These are phyloP conservation scores for Hanleya hanleyi DNA, from an alignment of 2,888 invertebrate species.

Conservation along the genomic window DNA sequence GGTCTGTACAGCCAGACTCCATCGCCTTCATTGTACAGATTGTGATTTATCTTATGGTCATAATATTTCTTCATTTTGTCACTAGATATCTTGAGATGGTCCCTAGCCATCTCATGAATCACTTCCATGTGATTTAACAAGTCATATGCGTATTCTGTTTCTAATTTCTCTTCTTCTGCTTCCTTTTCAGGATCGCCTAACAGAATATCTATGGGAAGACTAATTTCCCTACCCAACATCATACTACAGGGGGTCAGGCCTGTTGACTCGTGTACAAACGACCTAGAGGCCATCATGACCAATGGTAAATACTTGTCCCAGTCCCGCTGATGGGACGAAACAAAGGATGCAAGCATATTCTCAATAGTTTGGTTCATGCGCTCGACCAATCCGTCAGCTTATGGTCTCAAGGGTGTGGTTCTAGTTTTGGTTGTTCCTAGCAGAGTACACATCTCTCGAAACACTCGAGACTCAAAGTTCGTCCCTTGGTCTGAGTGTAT, in stretches of 20 bases:
- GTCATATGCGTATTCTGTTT: slow-evolving; percentile 9
- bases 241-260: slow-evolving; percentile 26
- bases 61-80: slow-evolving; percentile 15
- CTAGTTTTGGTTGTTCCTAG: slow-evolving; percentile 35
- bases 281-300: slow-evolving; percentile 38
- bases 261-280: slow-evolving; percentile 32
- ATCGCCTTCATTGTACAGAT: slow-evolving; percentile 19
- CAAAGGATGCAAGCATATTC: slow-evolving; percentile 30
- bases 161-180: not conserved
- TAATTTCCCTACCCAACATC: slow-evolving; percentile 32
- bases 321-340: slow-evolving; percentile 24
- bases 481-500: slow-evolving; percentile 35
- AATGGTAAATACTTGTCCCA: slow-evolving; percentile 27
- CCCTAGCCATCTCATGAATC: slow-evolving; percentile 22
- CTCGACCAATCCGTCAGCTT: slow-evolving; percentile 25
- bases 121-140: not conserved
- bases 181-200: not conserved
- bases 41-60: slow-evolving; percentile 6
- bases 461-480: slow-evolving; percentile 34
- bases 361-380: slow-evolving; percentile 27
- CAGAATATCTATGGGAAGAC: not conserved
- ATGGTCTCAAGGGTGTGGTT: slow-evolving; percentile 31
- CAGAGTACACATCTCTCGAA: slow-evolving; percentile 32
- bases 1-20: slow-evolving; percentile 19
- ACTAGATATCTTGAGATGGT: slow-evolving; percentile 10